Percentiles rank a stretch among this genome's conserved stretches.
Evolutionary conservation across 2,113 vertebrate genomes (phyloP).

Genomic region (Thalassarche chlororhynchos): DNA sequence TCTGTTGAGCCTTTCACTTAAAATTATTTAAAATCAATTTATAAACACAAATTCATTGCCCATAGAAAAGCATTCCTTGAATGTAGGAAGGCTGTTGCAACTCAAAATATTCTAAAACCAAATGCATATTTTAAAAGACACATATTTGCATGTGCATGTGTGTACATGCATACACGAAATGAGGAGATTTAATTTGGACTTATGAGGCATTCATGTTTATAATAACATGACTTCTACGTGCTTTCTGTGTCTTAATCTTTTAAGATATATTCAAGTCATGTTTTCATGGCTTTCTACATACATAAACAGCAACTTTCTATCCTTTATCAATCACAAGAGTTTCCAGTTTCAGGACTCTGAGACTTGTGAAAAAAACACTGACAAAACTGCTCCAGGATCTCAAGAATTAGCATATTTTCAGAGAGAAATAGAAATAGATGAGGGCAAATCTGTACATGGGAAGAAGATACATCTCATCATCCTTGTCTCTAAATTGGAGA

Average conservation of each 20-base stretch:
- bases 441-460: not conserved
- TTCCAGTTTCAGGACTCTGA: not conserved
- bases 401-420: not conserved
- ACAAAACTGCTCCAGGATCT: not conserved
- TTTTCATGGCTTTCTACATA: not conserved
- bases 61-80: not conserved
- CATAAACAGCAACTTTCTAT: not conserved
- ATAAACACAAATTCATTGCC: not conserved
- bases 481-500: not conserved
- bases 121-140: not conserved
- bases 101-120: not conserved
- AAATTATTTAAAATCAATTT: not conserved
- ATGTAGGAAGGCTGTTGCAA: not conserved
- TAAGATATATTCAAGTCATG: not conserved
- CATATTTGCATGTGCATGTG: not conserved
- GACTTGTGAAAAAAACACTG: not conserved
- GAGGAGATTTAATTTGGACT: not conserved
- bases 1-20: not conserved
- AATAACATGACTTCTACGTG: not conserved
- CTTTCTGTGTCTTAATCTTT: not conserved
- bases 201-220: not conserved
- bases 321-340: not conserved
- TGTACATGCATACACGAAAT: fast-evolving
- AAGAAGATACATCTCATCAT: not conserved
- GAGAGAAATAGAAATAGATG: not conserved